Percentiles rank a stretch among this genome's conserved stretches.
These are phyloP conservation scores for Orthonychiurus folsomi DNA, from an alignment of 2,888 invertebrate species.

Conservation along the genomic window DNA sequence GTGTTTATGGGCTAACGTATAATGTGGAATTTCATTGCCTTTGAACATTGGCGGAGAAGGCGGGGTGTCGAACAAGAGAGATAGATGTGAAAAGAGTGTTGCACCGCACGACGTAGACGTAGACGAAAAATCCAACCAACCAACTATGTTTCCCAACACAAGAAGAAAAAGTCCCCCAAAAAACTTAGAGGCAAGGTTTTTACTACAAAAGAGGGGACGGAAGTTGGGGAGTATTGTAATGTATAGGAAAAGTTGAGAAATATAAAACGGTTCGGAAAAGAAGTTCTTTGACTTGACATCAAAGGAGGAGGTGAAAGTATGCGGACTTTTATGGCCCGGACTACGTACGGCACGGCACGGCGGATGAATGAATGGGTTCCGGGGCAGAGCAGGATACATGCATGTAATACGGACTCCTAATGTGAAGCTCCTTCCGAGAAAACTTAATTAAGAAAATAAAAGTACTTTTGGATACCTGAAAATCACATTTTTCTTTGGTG, in stretches of 20 bases:
- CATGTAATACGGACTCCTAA: no score
- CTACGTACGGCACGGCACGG: neutral
- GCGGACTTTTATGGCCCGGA: neutral
- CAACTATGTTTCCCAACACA: neutral
- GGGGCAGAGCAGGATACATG: no score
- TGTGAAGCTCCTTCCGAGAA: no score
- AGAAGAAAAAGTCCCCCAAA: constrained; percentile 1
- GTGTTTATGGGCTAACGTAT: neutral
- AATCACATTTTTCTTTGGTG: no score
- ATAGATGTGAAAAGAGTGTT: neutral
- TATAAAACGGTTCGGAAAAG: constrained; percentile 9
- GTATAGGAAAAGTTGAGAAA: constrained; percentile 12
- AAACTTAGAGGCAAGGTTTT: neutral
- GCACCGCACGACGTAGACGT: neutral
- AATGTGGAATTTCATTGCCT: constrained; percentile 7
- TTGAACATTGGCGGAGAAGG: neutral
- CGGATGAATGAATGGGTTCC: neutral
- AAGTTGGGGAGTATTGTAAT: neutral
- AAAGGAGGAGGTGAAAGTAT: constrained; percentile 10
- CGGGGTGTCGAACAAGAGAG: constrained; percentile 9
- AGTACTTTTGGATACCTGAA: no score
- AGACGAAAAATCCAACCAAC: neutral
- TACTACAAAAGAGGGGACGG: constrained; percentile 2
- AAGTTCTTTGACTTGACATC: neutral
- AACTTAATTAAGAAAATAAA: no score